Conservation (phyloP, 2,113 vertebrate genomes). For the Heloderma charlesbogerti region DNA sequence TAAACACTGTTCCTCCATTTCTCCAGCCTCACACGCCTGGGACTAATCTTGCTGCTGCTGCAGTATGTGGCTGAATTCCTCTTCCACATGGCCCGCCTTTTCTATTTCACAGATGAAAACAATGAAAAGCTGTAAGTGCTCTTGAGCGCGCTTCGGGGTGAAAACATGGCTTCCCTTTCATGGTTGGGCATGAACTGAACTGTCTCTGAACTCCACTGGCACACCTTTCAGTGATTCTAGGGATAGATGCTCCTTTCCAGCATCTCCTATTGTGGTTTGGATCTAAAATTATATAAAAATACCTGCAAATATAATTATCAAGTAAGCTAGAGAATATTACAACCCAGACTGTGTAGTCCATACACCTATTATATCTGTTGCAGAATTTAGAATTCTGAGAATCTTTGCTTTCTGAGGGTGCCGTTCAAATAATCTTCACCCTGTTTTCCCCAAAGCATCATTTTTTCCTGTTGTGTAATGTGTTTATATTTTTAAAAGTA, state of each 20-base stretch:
- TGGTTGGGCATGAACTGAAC: too few species aligned
- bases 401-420: background rate
- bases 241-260: background rate
- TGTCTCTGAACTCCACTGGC: background rate
- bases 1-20: background rate
- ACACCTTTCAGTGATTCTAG: background rate
- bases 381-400: background rate
- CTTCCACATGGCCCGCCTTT: conserved; percentile 91
- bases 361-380: background rate
- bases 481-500: background rate
- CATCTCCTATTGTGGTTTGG: background rate
- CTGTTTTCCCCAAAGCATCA: background rate
- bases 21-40: conserved; percentile 89
- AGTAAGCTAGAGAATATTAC: background rate
- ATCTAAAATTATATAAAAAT: background rate
- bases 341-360: background rate
- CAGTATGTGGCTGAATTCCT: conserved; percentile 92
- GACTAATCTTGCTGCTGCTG: conserved; percentile 90
- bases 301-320: background rate
- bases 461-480: background rate
- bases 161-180: background rate
- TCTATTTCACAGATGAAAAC: conserved; percentile 93
- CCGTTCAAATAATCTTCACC: background rate
- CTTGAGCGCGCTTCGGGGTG: background rate
- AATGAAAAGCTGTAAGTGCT: conserved; percentile 92